These are phyloP conservation scores for Telmatherina bonti DNA, from an alignment of 2,797 vertebrate species.

Conservation along the genomic window DNA sequence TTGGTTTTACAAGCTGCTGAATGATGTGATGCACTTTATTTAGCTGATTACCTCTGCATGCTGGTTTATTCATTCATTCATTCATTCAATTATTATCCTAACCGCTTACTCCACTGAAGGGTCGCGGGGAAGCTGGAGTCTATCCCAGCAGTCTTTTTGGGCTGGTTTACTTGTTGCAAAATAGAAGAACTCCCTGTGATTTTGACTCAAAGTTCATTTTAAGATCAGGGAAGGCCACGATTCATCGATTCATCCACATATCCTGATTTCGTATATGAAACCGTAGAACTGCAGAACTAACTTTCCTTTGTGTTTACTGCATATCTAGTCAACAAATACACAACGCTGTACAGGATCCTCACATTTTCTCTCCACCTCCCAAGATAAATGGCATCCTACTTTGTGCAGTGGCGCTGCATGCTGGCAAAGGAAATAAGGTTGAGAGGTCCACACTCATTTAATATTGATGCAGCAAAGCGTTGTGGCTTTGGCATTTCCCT, in stretches of 20 bases:
- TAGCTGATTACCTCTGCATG: too few species aligned
- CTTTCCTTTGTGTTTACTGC: neutral
- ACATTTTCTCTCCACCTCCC: neutral
- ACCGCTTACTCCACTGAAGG: too few species aligned
- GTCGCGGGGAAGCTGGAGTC: too few species aligned
- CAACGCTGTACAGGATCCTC: neutral
- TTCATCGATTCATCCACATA: neutral
- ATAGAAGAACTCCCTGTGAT: too few species aligned
- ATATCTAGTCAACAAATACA: neutral
- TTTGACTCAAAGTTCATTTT: too few species aligned
- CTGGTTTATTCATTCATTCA: too few species aligned
- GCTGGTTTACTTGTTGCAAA: too few species aligned
- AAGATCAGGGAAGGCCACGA: too few species aligned
- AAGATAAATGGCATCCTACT: neutral
- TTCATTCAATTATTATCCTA: too few species aligned
- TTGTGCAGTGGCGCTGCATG: neutral
- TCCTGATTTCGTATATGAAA: neutral
- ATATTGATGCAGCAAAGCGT: neutral
- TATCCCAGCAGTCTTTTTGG: too few species aligned
- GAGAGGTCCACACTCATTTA: neutral
- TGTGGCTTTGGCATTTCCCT: neutral
- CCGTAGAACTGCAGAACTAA: neutral
- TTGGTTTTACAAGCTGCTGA: too few species aligned
- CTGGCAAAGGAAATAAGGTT: neutral
- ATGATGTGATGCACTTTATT: too few species aligned